Base-by-base conservation (phyloP, 2,797 vertebrate species). In the Vireo griseus region DNA sequence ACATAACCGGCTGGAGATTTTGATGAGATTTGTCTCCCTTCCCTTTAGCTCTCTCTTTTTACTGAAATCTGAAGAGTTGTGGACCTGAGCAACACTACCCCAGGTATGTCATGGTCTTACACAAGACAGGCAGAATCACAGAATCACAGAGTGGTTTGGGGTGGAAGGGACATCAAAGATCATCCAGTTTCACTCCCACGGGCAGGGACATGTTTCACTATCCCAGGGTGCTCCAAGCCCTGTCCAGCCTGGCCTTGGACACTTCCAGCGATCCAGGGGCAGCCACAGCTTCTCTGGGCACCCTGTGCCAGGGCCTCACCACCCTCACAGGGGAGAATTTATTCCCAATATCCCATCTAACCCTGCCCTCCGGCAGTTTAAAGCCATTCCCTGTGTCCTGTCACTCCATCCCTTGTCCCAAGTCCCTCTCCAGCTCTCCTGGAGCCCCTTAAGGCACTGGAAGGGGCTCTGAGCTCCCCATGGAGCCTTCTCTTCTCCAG, bases 171-270 rank as follows among this genome's bases (percentile, higher is more conserved):
- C 16, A 0, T n/a, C 2, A 16, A 62, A 37, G 5, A 1, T 2
- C 18, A 42, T 3, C 31, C 6, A 13, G 3, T 31, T 1, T 13
- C 13, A 44, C 0, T 0, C 7, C 15, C 15, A 47, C 2, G 9
- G 18, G 12, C 39, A 81, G 62, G 31, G 35, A 48, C 33, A 61
- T 0, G 3, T 74, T 0, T 4, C 31, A 24, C 21, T 1, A 0
- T 0, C 4, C 61, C 61, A 54, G 45, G 15, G 0, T 6, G 2
- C 3, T 67, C 18, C 54, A 16, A 59, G 9, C 3, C 10, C 17
- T 0, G 0, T 40, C 52, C 52, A 66, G 0, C 14, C 39, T 35
- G 52, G 25, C 10, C 47, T 61, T 54, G 47, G 31, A 0, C 33
- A 19, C 15, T 54, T 0, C 40, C 61, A 54, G 33, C 31, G 25